A percentile compares a stretch with the other conserved stretches of the same genome.
Conservation (phyloP, 1,140 invertebrate genomes). For the Hesperophylax magnus region DNA sequence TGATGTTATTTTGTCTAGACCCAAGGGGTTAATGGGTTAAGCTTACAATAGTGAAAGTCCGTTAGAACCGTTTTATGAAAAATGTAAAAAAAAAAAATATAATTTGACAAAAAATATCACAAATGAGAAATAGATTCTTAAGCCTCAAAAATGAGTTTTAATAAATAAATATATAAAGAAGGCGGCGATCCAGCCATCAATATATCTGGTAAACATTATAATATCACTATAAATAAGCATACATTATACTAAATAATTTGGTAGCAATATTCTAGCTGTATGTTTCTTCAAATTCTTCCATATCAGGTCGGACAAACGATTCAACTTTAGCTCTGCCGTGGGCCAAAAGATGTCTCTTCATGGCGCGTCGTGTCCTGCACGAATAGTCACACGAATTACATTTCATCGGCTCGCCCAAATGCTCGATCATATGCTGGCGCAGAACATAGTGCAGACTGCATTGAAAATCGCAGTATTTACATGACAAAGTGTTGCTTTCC, state of each 20-base stretch:
- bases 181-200: too few species aligned
- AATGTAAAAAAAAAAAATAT: too few species aligned
- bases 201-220: too few species aligned
- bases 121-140: too few species aligned
- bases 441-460: constrained; percentile 4
- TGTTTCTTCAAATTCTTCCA: constrained; percentile 4
- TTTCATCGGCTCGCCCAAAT: constrained; percentile 12
- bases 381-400: constrained; percentile 9
- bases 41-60: too few species aligned
- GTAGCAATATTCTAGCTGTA: constrained; percentile 6
- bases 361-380: neutral
- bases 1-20: too few species aligned
- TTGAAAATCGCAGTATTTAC: constrained; percentile 12
- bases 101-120: too few species aligned
- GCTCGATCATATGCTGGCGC: neutral
- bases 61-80: too few species aligned
- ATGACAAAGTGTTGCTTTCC: neutral
- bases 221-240: too few species aligned
- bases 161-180: too few species aligned
- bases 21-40: too few species aligned
- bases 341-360: constrained; percentile 1
- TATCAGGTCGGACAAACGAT: neutral
- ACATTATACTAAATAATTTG: neutral
- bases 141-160: too few species aligned
- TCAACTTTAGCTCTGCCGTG: neutral